These are phyloP conservation scores for Hypsopygia costalis DNA, from an alignment of 2,888 invertebrate species.

Conservation along the genomic window DNA sequence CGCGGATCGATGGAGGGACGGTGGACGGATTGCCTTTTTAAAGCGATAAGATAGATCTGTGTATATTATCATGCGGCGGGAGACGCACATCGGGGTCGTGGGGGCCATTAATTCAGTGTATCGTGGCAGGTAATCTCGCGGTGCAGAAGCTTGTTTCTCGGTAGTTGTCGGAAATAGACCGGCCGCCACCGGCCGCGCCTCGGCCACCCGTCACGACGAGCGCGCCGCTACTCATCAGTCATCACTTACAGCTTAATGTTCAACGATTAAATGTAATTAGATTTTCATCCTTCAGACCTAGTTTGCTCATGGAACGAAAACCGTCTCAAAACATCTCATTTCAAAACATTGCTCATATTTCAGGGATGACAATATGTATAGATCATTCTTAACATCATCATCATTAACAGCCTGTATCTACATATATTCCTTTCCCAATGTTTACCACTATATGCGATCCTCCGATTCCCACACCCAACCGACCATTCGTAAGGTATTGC, in stretches of 20 bases:
- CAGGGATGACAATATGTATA: too few species aligned
- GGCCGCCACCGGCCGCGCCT: conserved; percentile 16
- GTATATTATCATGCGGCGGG: conserved; percentile 36
- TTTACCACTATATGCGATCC: too few species aligned
- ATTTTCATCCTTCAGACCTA: conserved; percentile 4
- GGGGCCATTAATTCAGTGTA: conserved; percentile 55
- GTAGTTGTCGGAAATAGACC: conserved; percentile 61
- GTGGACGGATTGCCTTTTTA: conserved; percentile 44
- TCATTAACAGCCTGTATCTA: too few species aligned
- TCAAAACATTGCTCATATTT: too few species aligned
- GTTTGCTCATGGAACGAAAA: too few species aligned
- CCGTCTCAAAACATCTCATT: too few species aligned
- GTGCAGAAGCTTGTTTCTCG: conserved; percentile 38
- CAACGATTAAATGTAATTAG: conserved; percentile 23
- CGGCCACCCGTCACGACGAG: conserved; percentile 44
- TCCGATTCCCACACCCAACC: too few species aligned
- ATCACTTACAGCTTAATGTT: neutral
- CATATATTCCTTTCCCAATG: too few species aligned
- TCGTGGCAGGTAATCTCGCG: conserved; percentile 52
- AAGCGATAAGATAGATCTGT: conserved; percentile 37
- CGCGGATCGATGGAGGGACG: conserved; percentile 37
- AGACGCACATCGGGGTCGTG: conserved; percentile 36
- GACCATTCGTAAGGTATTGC: too few species aligned
- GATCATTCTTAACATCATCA: too few species aligned
- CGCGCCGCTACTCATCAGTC: conserved; percentile 18